A percentile compares a stretch with the other conserved stretches of the same genome.
phyloP scores from a whole-genome alignment of 2,888 invertebrate genomes.

The Synanthedon myopaeformis region DNA sequence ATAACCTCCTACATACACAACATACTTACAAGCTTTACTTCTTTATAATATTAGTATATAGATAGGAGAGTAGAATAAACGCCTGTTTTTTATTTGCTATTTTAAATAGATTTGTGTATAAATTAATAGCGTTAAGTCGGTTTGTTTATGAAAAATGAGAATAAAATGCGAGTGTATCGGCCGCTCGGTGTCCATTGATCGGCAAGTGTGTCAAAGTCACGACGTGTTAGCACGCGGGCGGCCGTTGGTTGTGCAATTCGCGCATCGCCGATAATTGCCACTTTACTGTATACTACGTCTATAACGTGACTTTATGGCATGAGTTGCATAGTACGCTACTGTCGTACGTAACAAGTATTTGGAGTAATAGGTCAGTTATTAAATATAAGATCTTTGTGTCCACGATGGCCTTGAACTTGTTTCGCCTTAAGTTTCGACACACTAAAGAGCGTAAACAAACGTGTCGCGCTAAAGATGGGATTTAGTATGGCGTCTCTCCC shows the following conservation, averaged over 20 bases:
- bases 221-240: conserved; percentile 49
- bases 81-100: no score
- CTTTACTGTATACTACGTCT: neutral
- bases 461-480: conserved; percentile 4
- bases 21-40: no score
- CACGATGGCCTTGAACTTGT: neutral
- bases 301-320: neutral
- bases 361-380: neutral
- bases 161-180: conserved; percentile 8
- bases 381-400: neutral
- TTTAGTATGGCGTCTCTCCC: no score
- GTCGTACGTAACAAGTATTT: neutral
- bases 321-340: neutral
- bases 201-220: conserved; percentile 63
- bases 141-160: no score
- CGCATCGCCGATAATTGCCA: conserved; percentile 31
- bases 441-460: conserved; percentile 8
- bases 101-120: no score
- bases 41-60: no score
- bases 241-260: conserved; percentile 40
- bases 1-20: no score
- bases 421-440: conserved; percentile 1
- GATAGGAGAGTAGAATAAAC: no score
- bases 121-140: no score
- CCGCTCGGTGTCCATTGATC: conserved; percentile 41